Percentiles rank a stretch among this genome's conserved stretches.
Conservation (phyloP, 1,140 invertebrate genomes). For the Paralvinella palmiformis region DNA sequence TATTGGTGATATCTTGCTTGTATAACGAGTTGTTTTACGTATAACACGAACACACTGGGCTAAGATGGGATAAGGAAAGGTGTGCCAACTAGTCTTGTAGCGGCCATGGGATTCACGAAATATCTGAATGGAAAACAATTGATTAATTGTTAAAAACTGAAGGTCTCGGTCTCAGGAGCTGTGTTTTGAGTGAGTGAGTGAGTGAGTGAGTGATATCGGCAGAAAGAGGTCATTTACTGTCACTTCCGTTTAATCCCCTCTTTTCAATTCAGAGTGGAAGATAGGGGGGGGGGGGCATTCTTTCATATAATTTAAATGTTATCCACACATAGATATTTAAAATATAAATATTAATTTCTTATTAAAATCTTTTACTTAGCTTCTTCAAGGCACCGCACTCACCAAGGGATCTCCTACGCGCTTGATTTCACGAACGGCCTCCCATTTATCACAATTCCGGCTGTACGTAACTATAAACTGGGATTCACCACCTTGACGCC, state of each 20-base stretch:
- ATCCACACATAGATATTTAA: too few relatives aligned
- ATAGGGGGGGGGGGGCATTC: neutral
- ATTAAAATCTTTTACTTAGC: too few relatives aligned
- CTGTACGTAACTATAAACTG: neutral
- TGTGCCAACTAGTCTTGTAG: neutral
- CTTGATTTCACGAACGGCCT: neutral
- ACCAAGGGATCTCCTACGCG: neutral
- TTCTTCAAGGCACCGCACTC: neutral
- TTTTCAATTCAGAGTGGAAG: neutral
- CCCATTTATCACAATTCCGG: neutral
- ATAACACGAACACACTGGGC: neutral
- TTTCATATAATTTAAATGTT: neutral
- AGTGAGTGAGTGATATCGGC: neutral
- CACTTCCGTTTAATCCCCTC: neutral
- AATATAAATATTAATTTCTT: too few relatives aligned
- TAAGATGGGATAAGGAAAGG: neutral
- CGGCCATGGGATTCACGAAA: neutral
- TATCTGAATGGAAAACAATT: too few relatives aligned
- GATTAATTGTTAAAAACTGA: neutral
- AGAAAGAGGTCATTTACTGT: neutral
- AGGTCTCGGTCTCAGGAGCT: neutral
- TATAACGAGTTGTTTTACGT: neutral
- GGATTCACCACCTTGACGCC: too few relatives aligned
- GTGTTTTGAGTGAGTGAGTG: neutral
- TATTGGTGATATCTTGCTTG: neutral